phyloP scores from a whole-genome alignment of 2,888 invertebrate species.

The Drosophila algonquin region DNA sequence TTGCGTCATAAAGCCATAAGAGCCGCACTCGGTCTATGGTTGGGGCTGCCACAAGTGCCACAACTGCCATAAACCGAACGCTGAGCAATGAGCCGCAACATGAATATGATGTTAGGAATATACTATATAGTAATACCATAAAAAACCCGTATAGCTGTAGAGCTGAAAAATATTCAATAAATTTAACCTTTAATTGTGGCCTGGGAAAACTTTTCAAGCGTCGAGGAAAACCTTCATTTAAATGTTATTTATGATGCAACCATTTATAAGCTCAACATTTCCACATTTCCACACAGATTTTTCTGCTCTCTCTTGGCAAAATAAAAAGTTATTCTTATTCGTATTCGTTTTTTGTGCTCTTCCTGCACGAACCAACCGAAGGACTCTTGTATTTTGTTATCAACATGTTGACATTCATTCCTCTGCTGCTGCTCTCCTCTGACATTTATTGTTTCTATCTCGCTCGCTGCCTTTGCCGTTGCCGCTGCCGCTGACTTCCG shows the following conservation, averaged over 20 bases:
- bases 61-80: neutral
- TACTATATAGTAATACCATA: neutral
- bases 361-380: slow-evolving; percentile 40
- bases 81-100: neutral
- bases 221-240: neutral
- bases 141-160: neutral
- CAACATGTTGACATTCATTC: slow-evolving; percentile 75
- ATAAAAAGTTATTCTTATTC: slow-evolving; percentile 47
- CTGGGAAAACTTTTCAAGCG: neutral
- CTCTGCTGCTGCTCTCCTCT: slow-evolving; percentile 6
- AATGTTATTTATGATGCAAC: slow-evolving; percentile 26
- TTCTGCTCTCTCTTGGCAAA: slow-evolving; percentile 23
- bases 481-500: slow-evolving; percentile 56
- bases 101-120: neutral
- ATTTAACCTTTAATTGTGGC: neutral
- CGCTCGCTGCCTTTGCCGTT: slow-evolving; percentile 5
- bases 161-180: neutral
- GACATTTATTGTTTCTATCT: slow-evolving; percentile 25
- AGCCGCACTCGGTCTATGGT: neutral
- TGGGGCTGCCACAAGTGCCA: neutral
- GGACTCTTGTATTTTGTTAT: slow-evolving; percentile 64
- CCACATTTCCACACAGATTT: neutral
- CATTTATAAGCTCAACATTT: slow-evolving; percentile 13
- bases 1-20: neutral
- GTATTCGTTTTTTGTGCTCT: slow-evolving; percentile 19